Evolutionary conservation across 2,797 vertebrate genomes (phyloP), one percentile per base, ranked within the genome.

Genomic region (Muraenolepis orangiensis): DNA sequence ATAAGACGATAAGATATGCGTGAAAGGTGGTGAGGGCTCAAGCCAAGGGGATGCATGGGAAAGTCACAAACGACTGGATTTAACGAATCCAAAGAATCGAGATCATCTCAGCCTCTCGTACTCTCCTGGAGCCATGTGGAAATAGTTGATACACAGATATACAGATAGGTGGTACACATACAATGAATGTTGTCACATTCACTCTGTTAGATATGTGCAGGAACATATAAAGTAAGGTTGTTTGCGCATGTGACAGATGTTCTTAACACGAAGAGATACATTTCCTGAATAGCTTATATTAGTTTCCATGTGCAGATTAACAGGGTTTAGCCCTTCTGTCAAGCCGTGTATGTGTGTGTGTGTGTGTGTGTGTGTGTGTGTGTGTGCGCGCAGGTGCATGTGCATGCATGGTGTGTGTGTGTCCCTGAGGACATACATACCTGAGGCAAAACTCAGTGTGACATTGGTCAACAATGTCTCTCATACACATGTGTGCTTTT

Each of bases 281-380:
- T 70, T 70, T 73, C 73, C 78, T 75, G 82, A 72, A 82, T 84
- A 78, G 84, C 79, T 85, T 80, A 79, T 87, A 87, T 87, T 86
- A 66, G 36, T 46, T 66, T 29, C 66, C 64, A 86, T 86, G 87
- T 86, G 84, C 85, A 90, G 90, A 90, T 89, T 89, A 91, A 76
- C 80, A 80, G 76, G 76, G 83, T 76, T 78, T 77, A 73, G 69
- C 80, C 80, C 78, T 79, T 75, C 79, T 83, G 82, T 81, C 81
- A 74, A 13, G 1, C 66, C 23, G 6, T 38, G 36, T 46, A 28
- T 51, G 71, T 57, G 71, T 20, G 46, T 72, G 69, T 71, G 71
- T 69, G 72, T 76, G 64, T 34, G 23, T 64, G 71, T 18, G 5
- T 4, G 14, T 4, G 57, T 20, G n/a, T 64, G 20, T n/a, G 18